phyloP scores from a whole-genome alignment of 2,113 vertebrate genomes.

The Peromyscus polionotus region DNA sequence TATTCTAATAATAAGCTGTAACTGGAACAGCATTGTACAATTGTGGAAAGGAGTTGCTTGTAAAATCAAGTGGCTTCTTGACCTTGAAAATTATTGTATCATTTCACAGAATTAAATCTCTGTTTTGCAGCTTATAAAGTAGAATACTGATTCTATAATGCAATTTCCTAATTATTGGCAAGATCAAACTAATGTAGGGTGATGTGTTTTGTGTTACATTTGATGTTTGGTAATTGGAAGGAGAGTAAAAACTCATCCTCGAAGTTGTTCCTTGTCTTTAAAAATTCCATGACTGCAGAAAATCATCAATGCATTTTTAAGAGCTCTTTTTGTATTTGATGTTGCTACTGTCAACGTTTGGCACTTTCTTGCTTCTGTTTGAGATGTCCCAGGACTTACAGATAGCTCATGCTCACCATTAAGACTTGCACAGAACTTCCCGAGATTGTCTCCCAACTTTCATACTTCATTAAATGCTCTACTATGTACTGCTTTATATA shows the following conservation, averaged over 20 bases:
- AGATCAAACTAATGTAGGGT: background rate
- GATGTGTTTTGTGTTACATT: background rate
- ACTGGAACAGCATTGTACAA: background rate
- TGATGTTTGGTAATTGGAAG: background rate
- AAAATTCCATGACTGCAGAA: background rate
- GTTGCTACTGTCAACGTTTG: background rate
- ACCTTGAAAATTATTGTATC: background rate
- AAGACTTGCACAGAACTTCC: background rate
- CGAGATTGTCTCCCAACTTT: background rate
- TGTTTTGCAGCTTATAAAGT: background rate
- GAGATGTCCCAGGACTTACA: background rate
- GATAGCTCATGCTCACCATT: background rate
- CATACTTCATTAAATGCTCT: background rate
- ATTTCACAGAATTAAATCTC: background rate
- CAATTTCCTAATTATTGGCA: background rate
- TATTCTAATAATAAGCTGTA: background rate
- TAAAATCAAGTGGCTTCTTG: background rate
- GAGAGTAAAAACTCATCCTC: background rate
- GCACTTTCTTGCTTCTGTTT: background rate
- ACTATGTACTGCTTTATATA: background rate
- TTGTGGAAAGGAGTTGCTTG: background rate
- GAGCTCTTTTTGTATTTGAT: background rate
- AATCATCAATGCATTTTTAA: background rate
- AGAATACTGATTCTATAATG: background rate
- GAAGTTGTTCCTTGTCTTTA: background rate